These are phyloP conservation scores for Corythoichthys haematopterus DNA, from an alignment of 2,113 vertebrate genomes.

Conservation along the genomic window DNA sequence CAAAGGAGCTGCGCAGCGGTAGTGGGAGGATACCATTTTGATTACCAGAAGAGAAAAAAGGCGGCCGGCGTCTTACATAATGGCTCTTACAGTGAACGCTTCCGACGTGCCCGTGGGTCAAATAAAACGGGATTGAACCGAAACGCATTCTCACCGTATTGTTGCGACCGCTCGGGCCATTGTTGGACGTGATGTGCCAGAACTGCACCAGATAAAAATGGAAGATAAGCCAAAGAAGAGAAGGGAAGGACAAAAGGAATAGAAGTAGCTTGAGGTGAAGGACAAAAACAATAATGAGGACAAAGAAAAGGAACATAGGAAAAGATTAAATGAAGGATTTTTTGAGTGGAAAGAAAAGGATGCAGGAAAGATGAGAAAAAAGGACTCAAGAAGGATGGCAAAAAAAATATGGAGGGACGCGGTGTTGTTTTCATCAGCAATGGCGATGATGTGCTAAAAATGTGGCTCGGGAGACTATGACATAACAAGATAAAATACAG, in stretches of 20 bases:
- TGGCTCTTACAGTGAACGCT: constrained; percentile 52
- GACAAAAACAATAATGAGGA: background rate
- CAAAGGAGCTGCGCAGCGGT: constrained; percentile 52
- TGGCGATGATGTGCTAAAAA: too few relatives aligned
- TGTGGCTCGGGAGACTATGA: too few relatives aligned
- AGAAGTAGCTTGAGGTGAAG: background rate
- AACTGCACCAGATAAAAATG: background rate
- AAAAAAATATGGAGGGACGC: too few relatives aligned
- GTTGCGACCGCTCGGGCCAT: background rate
- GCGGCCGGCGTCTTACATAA: constrained; percentile 53
- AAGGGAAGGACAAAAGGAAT: background rate
- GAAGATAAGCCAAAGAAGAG: background rate
- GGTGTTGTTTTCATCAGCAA: too few relatives aligned
- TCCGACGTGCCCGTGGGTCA: constrained; percentile 19
- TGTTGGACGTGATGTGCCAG: background rate
- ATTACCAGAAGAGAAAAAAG: constrained; percentile 45
- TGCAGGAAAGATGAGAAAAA: background rate
- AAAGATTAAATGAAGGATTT: background rate
- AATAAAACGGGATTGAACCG: constrained; percentile 17
- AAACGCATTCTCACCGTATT: background rate
- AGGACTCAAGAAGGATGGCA: background rate
- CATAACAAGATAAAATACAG: too few relatives aligned
- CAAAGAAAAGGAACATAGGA: background rate
- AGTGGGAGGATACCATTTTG: constrained; percentile 65
- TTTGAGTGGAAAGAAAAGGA: background rate